Base-by-base conservation (phyloP, 1,140 invertebrate species). In the Sesamia nonagrioides region DNA sequence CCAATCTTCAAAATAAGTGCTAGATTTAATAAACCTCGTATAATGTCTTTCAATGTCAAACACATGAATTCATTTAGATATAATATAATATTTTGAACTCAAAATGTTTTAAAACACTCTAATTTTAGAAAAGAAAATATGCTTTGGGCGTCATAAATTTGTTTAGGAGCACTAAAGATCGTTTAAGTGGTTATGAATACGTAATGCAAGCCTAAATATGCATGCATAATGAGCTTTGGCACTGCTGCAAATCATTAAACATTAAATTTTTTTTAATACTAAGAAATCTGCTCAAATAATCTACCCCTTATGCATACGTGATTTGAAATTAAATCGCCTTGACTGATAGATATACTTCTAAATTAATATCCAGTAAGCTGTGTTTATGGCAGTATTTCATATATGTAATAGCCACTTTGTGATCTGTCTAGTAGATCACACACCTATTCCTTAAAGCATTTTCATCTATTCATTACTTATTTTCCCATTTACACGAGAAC, bases 151-250 rank as follows among this genome's bases (percentile, higher is more conserved):
- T 60, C 56, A 60, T 60, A 42, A 66, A 42, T 66, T 45, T 17
- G 42, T 42, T 27, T 42, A 45, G 61, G 15, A 6, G 9, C 37
- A 17, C 37, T 66, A 21, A 66, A 66, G 61, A 17, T 37, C 17
- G n/a, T 17, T 42, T 42, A 45, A 66, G 61, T 42, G 35, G 37
- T 35, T 66, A n/a, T 66, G 42, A 63, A 63, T 63, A 63, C 18
- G n/a, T 63, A 42, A 63, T 63, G 60, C 35, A 18, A 9, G n/a
- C 35, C n/a, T 7, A 40, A 63, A 63, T 63, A 63, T 40, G 60
- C 60, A 63, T 63, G 9, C 60, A 42, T 66, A 17, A 66, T 58
- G 11, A 3, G 35, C 27, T 8, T 63, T 17, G 17, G 33, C 13
- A 60, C 2, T 6, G 58, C n/a, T 42, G 54, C 9, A 11, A 27